Percentiles rank a stretch among this genome's conserved stretches.
phyloP scores from a whole-genome alignment of 53 echinoderm and acorn worm genomes.

The Arbacia lixula region DNA sequence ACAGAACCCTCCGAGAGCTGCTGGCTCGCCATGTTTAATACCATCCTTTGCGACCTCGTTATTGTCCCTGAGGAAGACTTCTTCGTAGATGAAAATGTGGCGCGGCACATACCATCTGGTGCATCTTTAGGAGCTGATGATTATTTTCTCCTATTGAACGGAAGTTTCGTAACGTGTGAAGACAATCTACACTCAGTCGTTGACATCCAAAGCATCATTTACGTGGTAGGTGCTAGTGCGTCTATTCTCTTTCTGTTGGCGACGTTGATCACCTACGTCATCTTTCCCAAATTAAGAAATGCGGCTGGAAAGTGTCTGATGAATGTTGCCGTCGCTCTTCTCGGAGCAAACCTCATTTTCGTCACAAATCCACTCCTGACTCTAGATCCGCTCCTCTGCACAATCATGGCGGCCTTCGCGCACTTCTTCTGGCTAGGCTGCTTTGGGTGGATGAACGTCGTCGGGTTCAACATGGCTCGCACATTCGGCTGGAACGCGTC shows the following conservation, averaged over 20 bases:
- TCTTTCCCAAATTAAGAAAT: conserved; percentile 68
- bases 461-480: conserved; percentile 69
- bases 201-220: conserved; percentile 29
- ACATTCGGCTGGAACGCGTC: conserved; percentile 45
- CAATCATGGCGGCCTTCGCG: conserved; percentile 40
- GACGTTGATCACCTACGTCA: conserved; percentile 65
- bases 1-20: conserved; percentile 22
- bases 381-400: conserved; percentile 10
- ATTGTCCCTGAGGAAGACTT: conserved; percentile 1
- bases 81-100: conserved; percentile 2
- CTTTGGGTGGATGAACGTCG: conserved; percentile 65
- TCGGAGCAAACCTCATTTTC: conserved; percentile 64
- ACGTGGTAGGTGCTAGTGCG: conserved; percentile 35
- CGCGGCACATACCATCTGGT: conserved; percentile 11
- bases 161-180: conserved; percentile 37
- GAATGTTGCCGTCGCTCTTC: conserved; percentile 72
- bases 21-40: conserved; percentile 38
- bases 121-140: conserved; percentile 13
- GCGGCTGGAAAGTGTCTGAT: conserved; percentile 72
- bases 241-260: conserved; percentile 62
- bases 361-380: conserved; percentile 43
- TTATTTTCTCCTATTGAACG: conserved; percentile 48
- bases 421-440: conserved; percentile 62
- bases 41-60: conserved; percentile 15
- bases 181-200: not conserved